Conservation (phyloP, 2,113 vertebrate species). For the Lagenorhynchus albirostris region DNA sequence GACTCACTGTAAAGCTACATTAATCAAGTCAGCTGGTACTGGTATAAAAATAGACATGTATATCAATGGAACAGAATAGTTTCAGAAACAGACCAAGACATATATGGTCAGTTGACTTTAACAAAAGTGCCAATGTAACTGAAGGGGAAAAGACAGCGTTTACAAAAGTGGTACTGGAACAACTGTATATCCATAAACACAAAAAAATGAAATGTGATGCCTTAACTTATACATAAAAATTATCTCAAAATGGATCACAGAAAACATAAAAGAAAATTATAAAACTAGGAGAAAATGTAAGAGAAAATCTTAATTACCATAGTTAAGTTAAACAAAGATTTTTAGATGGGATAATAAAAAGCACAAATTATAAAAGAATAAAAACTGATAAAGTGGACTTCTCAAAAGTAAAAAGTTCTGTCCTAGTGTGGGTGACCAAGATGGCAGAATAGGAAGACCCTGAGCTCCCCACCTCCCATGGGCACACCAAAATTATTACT, state of each 20-base stretch:
- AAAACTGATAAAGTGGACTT: background rate
- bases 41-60: background rate
- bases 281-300: conserved; percentile 2
- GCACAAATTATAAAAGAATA: background rate
- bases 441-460: too few species aligned
- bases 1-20: background rate
- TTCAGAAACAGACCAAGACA: background rate
- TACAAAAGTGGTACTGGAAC: background rate
- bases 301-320: background rate
- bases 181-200: background rate
- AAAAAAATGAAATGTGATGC: background rate
- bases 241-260: background rate
- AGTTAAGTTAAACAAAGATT: background rate
- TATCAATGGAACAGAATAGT: background rate
- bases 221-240: conserved; percentile 3
- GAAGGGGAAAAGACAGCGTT: background rate
- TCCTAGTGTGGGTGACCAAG: background rate
- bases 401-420: conserved; percentile 18
- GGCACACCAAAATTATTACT: too few species aligned
- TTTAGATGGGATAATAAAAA: background rate
- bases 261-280: background rate
- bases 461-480: too few species aligned
- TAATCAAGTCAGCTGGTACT: background rate
- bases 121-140: background rate
- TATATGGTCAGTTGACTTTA: background rate